Conservation (phyloP, 2,797 vertebrate species). For the Myripristis jacobus region DNA sequence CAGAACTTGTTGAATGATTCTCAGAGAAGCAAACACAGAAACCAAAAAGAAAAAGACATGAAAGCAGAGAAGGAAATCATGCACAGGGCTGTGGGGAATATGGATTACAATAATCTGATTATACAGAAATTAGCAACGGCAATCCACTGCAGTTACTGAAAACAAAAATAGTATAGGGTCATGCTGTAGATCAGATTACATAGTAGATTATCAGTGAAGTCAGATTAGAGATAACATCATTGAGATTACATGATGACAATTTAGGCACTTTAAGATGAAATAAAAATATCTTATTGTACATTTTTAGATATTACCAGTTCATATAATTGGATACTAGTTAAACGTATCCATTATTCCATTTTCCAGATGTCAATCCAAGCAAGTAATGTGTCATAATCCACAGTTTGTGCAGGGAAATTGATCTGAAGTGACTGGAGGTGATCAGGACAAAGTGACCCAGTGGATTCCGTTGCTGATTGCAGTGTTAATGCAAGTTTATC, state of each 20-base stretch:
- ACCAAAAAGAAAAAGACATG: slow-evolving; percentile 25
- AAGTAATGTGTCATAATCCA: no score
- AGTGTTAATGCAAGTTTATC: neutral
- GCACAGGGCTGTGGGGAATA: slow-evolving; percentile 10
- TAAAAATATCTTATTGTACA: no score
- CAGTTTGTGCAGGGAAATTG: neutral
- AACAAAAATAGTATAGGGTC: no score
- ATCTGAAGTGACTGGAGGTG: neutral
- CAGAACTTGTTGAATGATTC: slow-evolving; percentile 43
- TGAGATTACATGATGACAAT: no score
- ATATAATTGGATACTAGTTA: no score
- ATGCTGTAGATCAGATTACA: no score
- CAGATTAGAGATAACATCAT: no score
- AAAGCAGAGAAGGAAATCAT: slow-evolving; percentile 2
- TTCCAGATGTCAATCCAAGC: no score
- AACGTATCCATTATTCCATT: no score
- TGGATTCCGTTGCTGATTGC: neutral
- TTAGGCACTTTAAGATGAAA: no score
- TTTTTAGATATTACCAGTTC: no score
- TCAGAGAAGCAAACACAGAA: slow-evolving; percentile 51
- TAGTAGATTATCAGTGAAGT: no score
- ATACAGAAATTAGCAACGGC: neutral
- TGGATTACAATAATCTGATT: neutral
- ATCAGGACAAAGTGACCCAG: neutral
- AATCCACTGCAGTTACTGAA: neutral